Evolutionary conservation across 1,140 invertebrate genomes (phyloP), one percentile per base, ranked within the genome.

Genomic region (Drosophila seguyi): DNA sequence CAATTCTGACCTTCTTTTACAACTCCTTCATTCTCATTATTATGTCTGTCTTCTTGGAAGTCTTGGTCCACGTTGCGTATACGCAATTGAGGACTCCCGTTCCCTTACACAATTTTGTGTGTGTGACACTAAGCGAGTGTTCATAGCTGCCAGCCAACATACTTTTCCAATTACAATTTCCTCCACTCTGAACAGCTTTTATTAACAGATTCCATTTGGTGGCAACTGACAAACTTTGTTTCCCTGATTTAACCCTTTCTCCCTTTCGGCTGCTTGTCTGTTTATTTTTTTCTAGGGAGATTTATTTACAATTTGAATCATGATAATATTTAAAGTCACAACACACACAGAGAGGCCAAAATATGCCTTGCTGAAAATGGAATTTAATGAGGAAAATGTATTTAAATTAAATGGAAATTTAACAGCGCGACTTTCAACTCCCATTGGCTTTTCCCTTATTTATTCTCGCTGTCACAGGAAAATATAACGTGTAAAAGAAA

Each of bases 181-280:
- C 27, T 39, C 34, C 8, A 13, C 27, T 4, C 42, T 52, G 14
- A 25, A 27, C 44, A 13, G 47, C 14, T 59, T 59, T 73, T 73
- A 73, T 52, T 52, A 59, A 59, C 69, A 73, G 66, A 71, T 71
- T 71, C 36, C 66, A 59, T 50, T 69, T 62, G 45, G 47, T 45
- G 57, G 57, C 59, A 53, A 36, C 50, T 53, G 50, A 53, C 50
- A 53, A 42, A 58, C 38, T 58, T 58, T 58, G 55, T 42, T 72
- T 58, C 22, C 45, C 36, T 47, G 38, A 68, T 62, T 62, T 61
- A 38, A 25, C 41, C 25, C 47, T 22, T 50, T 34, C 25, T 38
- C 25, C 25, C 38, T 25, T 41, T 50, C 4, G 11, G 27, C 25
- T 56, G 34, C 20, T 44, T 57, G 20, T 44, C 16, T 52, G 31